A percentile compares a stretch with the other conserved stretches of the same genome.
These are phyloP conservation scores for Gadopsis bispinosus DNA, from an alignment of 2,797 vertebrate genomes.

Conservation along the genomic window DNA sequence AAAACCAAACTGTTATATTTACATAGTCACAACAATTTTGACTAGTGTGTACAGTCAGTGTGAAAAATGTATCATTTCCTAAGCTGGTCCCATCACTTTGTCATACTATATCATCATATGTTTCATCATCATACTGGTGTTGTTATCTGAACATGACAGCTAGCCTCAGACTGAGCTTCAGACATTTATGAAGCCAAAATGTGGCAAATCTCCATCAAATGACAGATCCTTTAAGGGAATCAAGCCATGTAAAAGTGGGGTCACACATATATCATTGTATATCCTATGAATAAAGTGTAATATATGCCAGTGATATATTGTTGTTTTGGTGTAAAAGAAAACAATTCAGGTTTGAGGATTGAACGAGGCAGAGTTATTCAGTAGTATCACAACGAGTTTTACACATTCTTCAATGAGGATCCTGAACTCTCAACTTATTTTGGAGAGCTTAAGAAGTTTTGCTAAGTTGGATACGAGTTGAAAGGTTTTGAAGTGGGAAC, in stretches of 20 bases:
- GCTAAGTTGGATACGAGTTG: slow-evolving; percentile 27
- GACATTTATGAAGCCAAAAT: not conserved
- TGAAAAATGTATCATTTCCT: not conserved
- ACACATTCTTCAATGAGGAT: slow-evolving; percentile 26
- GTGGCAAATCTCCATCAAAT: not conserved
- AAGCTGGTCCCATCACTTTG: slow-evolving; percentile 9
- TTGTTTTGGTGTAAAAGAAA: not conserved
- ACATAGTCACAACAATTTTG: slow-evolving; percentile 34
- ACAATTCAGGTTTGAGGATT: not conserved
- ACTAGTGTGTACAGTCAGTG: not conserved
- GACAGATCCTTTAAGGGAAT: not conserved
- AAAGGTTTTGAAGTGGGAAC: slow-evolving; percentile 35
- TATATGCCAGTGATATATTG: not conserved
- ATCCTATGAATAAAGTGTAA: not conserved
- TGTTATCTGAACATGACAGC: not conserved
- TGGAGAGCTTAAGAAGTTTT: slow-evolving; percentile 30
- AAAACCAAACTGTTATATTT: slow-evolving; percentile 41
- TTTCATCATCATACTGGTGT: not conserved
- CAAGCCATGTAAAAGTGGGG: not conserved
- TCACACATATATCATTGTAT: not conserved
- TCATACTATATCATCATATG: not conserved
- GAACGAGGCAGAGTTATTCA: not conserved
- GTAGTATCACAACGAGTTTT: slow-evolving; percentile 8
- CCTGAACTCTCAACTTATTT: slow-evolving; percentile 38
- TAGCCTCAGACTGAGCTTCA: not conserved